These are phyloP conservation scores for Notoglanidium macrostoma DNA, from an alignment of 2,797 vertebrate species.

Conservation along the genomic window DNA sequence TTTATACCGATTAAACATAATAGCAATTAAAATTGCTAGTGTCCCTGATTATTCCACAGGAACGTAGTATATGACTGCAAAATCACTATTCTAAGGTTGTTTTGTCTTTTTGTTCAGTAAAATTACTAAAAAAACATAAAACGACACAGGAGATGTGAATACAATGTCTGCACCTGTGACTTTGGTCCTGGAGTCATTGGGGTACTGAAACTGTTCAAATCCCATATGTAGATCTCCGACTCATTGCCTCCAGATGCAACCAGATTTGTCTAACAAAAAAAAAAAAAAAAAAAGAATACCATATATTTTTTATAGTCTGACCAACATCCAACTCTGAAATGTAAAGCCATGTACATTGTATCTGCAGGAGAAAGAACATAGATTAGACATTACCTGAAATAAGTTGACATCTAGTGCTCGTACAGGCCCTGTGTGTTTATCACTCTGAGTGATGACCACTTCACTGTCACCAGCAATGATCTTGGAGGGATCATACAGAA, in stretches of 20 bases:
- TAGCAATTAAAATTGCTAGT: neutral
- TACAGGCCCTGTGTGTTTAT: slow-evolving; percentile 90
- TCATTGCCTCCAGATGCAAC: slow-evolving; percentile 96
- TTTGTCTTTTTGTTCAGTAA: neutral
- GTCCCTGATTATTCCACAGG: neutral
- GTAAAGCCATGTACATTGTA: neutral
- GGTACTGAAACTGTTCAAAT: slow-evolving; percentile 91
- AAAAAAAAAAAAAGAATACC: neutral
- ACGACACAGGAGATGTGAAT: neutral
- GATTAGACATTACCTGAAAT: slow-evolving; percentile 81
- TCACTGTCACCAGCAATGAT: slow-evolving; percentile 85
- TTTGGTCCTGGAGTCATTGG: slow-evolving; percentile 97
- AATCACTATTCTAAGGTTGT: neutral
- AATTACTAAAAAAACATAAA: neutral
- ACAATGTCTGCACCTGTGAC: slow-evolving; percentile 81
- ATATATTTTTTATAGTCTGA: neutral
- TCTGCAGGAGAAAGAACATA: neutral
- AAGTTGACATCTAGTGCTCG: slow-evolving; percentile 91
- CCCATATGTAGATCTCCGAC: slow-evolving; percentile 99
- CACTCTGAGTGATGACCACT: slow-evolving; percentile 87
- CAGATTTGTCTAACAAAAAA: slow-evolving; percentile 82
- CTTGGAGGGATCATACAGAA: slow-evolving; percentile 91
- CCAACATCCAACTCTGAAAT: neutral
- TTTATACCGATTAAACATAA: neutral
- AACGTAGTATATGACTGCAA: neutral